These are phyloP conservation scores for Eremobia ochroleuca DNA, from an alignment of 2,888 invertebrate species.

Conservation along the genomic window DNA sequence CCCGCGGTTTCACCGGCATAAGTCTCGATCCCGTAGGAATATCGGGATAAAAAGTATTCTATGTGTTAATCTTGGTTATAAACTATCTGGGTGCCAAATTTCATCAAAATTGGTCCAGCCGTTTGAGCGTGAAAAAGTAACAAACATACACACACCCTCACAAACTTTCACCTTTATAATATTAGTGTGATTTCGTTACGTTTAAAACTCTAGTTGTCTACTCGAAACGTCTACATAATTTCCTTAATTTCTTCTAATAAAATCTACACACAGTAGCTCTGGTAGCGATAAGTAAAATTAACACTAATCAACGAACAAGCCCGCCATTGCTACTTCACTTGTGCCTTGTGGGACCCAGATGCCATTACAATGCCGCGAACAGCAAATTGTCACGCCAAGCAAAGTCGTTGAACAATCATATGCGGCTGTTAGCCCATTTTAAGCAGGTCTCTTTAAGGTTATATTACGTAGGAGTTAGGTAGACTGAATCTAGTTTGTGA, in stretches of 20 bases:
- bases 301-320: conserved; percentile 35
- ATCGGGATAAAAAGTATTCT: too few relatives aligned
- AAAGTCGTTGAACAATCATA: conserved; percentile 41
- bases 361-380: conserved; percentile 44
- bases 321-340: conserved; percentile 10
- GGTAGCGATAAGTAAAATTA: conserved; percentile 39
- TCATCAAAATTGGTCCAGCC: too few relatives aligned
- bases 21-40: too few relatives aligned
- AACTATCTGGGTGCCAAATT: too few relatives aligned
- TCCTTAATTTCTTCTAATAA: background rate
- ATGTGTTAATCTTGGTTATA: too few relatives aligned
- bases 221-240: background rate
- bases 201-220: background rate
- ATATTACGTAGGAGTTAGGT: conserved; percentile 6
- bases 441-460: conserved; percentile 35
- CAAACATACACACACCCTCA: too few relatives aligned
- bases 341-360: conserved; percentile 30
- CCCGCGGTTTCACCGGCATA: too few relatives aligned
- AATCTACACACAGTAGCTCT: conserved; percentile 10
- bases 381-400: conserved; percentile 52
- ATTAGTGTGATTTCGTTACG: too few relatives aligned
- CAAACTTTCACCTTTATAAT: too few relatives aligned
- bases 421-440: conserved; percentile 48
- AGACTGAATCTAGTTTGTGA: background rate
- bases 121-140: too few relatives aligned